phyloP scores from a whole-genome alignment of 1,140 invertebrate genomes.

The Conus ventricosus region DNA sequence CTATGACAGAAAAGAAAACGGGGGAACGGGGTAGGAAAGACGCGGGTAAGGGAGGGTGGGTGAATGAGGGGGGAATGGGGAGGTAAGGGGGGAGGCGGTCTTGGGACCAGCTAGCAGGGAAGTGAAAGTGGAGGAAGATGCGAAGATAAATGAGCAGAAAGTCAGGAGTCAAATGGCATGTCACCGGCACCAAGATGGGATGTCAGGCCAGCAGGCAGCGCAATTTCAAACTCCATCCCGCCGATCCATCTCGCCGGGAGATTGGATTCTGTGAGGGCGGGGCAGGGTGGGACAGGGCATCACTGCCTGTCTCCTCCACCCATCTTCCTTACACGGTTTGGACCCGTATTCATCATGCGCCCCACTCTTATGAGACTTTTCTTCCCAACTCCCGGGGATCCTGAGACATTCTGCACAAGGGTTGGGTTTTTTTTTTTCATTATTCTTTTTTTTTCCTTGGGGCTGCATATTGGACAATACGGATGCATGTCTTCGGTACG shows the following conservation, averaged over 20 bases:
- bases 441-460: too few relatives aligned
- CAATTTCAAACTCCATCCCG: slow-evolving; percentile 12
- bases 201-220: background rate
- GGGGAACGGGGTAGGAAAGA: background rate
- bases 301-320: background rate
- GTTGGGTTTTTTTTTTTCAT: too few relatives aligned
- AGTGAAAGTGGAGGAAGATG: background rate
- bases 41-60: background rate
- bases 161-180: slow-evolving; percentile 19
- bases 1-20: background rate
- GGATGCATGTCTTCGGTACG: background rate
- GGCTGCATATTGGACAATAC: too few relatives aligned
- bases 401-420: too few relatives aligned
- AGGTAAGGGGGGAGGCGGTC: background rate
- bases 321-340: background rate
- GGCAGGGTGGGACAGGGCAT: background rate
- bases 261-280: background rate
- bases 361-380: too few relatives aligned
- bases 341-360: too few relatives aligned
- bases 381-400: too few relatives aligned
- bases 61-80: background rate
- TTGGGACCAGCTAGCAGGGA: too few relatives aligned
- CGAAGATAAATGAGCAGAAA: slow-evolving; percentile 20
- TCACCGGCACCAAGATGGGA: slow-evolving; percentile 6
- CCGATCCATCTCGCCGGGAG: background rate